Conservation (phyloP, 1,140 invertebrate species). For the Subanguina moxae region DNA sequence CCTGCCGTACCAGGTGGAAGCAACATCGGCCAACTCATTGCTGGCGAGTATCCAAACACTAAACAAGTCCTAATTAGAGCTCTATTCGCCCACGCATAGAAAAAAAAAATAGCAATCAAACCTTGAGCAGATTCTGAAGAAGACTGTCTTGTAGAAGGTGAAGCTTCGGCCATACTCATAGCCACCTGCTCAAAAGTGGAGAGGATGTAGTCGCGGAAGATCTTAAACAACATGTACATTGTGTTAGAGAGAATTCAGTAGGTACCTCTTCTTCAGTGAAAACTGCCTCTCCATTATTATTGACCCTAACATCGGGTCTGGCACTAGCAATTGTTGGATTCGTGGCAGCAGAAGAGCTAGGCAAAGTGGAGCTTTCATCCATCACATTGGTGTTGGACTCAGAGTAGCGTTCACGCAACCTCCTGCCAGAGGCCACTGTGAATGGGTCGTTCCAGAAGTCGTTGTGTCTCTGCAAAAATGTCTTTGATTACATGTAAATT, state of each 20-base stretch:
- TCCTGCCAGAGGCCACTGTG: slow-evolving; percentile 13
- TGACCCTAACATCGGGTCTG: not conserved
- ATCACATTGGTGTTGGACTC: not conserved
- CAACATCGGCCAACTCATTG: not conserved
- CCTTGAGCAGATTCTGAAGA: slow-evolving; percentile 2
- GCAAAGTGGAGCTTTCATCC: not conserved
- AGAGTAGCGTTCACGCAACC: slow-evolving; percentile 3
- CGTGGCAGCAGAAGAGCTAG: not conserved
- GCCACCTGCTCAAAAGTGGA: slow-evolving; percentile 3
- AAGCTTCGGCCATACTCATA: not conserved
- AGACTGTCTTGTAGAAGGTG: not conserved
- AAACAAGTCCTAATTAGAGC: not conserved
- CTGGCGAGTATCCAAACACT: slow-evolving; percentile 3
- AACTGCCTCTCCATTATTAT: not conserved
- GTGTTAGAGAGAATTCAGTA: too few species aligned
- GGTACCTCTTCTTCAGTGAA: not conserved
- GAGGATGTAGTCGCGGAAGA: not conserved
- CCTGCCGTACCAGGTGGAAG: not conserved
- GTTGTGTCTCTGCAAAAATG: slow-evolving; percentile 5
- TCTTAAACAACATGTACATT: not conserved
- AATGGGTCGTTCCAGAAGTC: slow-evolving; percentile 29
- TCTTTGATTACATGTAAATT: not conserved
- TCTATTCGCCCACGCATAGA: too few species aligned
- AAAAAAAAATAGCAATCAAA: too few species aligned
- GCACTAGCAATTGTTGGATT: slow-evolving; percentile 4